Conservation (phyloP, 2,113 vertebrate species). For the Centropus unirufus region DNA sequence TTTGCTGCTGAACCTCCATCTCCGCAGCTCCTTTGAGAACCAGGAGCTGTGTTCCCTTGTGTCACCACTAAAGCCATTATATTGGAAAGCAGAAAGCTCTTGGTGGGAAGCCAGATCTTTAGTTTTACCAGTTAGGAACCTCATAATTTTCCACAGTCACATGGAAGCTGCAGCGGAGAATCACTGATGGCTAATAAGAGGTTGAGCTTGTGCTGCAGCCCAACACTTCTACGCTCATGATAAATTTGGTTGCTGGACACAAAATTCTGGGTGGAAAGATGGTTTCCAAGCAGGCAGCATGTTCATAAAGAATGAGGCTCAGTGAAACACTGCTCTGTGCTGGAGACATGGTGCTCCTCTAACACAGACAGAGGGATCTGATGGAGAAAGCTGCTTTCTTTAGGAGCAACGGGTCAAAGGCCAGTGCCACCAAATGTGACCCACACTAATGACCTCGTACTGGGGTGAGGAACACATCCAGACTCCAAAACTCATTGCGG, state of each 20-base stretch:
- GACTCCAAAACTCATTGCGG: accelerated
- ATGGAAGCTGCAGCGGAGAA: background rate
- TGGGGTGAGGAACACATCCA: background rate
- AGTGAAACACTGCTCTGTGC: accelerated
- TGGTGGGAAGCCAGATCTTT: background rate
- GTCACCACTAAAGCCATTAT: background rate
- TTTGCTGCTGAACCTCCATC: background rate
- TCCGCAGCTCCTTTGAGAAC: accelerated
- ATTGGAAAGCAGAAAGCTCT: background rate
- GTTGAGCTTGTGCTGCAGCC: background rate
- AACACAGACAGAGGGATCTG: accelerated
- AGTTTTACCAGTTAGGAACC: background rate
- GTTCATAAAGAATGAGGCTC: background rate
- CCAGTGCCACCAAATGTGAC: background rate
- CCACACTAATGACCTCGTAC: background rate
- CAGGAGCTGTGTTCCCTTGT: too few species aligned
- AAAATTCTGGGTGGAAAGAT: background rate
- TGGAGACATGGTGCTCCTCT: accelerated
- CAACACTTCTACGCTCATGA: accelerated
- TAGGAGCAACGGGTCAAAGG: background rate
- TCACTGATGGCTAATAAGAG: background rate
- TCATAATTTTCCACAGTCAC: background rate
- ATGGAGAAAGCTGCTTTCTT: background rate
- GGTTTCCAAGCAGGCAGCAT: background rate
- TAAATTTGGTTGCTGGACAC: background rate